phyloP scores from a whole-genome alignment of 2,888 invertebrate genomes.

The Oxycera nigricornis region DNA sequence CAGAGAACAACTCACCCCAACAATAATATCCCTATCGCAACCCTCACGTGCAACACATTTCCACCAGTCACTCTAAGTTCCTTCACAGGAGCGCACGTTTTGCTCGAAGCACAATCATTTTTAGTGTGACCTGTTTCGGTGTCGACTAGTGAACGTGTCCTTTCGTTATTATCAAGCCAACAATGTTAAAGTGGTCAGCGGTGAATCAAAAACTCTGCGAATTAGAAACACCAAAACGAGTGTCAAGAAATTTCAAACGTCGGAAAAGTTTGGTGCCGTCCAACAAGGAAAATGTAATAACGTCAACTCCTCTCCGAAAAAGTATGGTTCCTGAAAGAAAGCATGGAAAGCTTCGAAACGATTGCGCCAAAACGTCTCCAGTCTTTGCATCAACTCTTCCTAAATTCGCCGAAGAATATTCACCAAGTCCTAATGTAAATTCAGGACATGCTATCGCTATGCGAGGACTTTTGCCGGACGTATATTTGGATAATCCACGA shows the following conservation, averaged over 20 bases:
- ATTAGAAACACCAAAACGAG: constrained; percentile 47
- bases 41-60: not conserved
- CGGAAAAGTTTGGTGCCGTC: constrained; percentile 53
- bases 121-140: not conserved
- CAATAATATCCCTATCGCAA: not conserved
- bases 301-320: constrained; percentile 55
- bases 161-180: constrained; percentile 29
- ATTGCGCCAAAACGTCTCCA: constrained; percentile 51
- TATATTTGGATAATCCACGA: constrained; percentile 57
- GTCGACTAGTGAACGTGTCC: not conserved
- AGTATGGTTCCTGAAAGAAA: too few relatives aligned
- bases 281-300: constrained; percentile 52
- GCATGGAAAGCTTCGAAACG: too few relatives aligned
- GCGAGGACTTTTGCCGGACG: constrained; percentile 57
- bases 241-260: not conserved
- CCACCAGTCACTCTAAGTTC: not conserved
- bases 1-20: not conserved
- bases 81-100: too few relatives aligned
- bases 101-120: too few relatives aligned
- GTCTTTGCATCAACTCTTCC: constrained; percentile 59
- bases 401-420: constrained; percentile 59
- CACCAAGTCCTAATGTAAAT: constrained; percentile 54
- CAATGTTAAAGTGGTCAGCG: constrained; percentile 61
- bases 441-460: constrained; percentile 57
- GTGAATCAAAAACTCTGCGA: constrained; percentile 53